Evolutionary conservation across 2,888 invertebrate genomes (phyloP), one percentile per base, ranked within the genome.

Genomic region (Cantharis lateralis): DNA sequence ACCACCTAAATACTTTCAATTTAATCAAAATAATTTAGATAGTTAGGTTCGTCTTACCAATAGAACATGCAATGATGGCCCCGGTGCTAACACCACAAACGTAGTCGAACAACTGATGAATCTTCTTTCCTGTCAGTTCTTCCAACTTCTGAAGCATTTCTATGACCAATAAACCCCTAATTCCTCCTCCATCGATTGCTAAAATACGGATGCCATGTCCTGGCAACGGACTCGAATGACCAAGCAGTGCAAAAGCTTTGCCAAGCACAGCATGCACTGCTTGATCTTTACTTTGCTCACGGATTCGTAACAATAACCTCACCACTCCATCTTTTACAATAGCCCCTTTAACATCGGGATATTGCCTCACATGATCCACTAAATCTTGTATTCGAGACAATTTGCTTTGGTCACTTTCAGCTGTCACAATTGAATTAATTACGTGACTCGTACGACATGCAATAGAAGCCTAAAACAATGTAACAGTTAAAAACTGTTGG

Each of bases 171-270:
- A 97, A 90, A n/a, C 97, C 97, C 78, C 96, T 91, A 78, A 95
- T 93, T 69, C 97, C 97, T 64, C 98, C 97, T 2, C 98, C 98
- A 89, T 98, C 97, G 83, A 98, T 94, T 0, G 95, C 90, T 71
- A 98, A 90, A 74, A 98, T 92, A 84, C 94, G 90, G 68, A 97
- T 93, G 0, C 97, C 97, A 26, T 90, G 90, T 0, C 93, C 92
- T 75, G 91, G 91, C 4, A 94, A 90, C 5, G 95, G 93, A 68
- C 92, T 91, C 0, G 91, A 87, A 86, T 94, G 90, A 0, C 96
- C 96, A 80, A 96, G 87, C 76, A 95, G 87, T 0, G 95, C 92
- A 86, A 93, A 87, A 78, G 93, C 93, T 90, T 87, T 87, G 72
- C 84, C 85, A 15, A 87, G 80, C n/a, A 88, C 84, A n/a, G 86